These are phyloP conservation scores for Drosophila mercatorum DNA, from an alignment of 2,888 invertebrate species.

Conservation along the genomic window DNA sequence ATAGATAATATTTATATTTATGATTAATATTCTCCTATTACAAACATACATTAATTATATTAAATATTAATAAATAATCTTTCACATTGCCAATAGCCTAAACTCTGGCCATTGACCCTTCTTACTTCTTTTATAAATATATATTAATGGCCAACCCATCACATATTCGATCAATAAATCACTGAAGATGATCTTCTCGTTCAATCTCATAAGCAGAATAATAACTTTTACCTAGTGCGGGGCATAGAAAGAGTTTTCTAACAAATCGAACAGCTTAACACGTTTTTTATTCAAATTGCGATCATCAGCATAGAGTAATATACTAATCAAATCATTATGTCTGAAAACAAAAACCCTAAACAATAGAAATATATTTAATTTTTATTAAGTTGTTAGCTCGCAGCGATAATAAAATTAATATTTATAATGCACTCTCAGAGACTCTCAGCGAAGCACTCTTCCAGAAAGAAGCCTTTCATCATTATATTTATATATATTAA, in stretches of 20 bases:
- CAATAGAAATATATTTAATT: conserved; percentile 7
- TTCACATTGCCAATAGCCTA: neutral
- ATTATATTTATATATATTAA: conserved; percentile 8
- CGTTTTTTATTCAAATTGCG: neutral
- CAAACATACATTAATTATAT: neutral
- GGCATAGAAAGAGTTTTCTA: neutral
- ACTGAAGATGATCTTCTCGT: neutral
- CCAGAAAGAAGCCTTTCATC: conserved; percentile 19
- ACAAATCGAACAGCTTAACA: neutral
- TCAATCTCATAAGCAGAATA: neutral
- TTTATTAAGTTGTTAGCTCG: conserved; percentile 5
- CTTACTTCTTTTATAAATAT: neutral
- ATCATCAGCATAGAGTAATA: neutral
- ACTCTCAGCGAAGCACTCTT: conserved; percentile 11
- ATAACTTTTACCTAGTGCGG: neutral
- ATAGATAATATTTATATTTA: too few relatives aligned
- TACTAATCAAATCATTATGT: neutral
- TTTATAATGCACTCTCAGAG: conserved; percentile 23
- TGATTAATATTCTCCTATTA: neutral
- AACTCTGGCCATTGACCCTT: neutral
- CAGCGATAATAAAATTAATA: conserved; percentile 23
- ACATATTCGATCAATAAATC: neutral
- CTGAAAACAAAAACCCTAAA: neutral
- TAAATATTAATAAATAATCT: neutral
- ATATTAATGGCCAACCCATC: neutral